phyloP scores from a whole-genome alignment of 2,797 vertebrate species.

The Thripadectes ignobilis region DNA sequence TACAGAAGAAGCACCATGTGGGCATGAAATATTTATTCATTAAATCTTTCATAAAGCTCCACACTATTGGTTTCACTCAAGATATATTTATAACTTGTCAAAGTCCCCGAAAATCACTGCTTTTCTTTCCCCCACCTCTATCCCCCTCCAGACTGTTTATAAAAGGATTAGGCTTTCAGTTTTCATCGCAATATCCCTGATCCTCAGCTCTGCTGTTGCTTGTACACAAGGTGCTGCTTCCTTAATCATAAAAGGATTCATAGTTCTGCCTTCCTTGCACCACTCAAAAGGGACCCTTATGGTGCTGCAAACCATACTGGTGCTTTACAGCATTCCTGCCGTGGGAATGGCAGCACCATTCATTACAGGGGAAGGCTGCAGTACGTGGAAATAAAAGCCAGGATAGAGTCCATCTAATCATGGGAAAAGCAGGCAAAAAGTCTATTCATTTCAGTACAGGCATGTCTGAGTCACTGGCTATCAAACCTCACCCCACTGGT shows the following conservation, averaged over 20 bases:
- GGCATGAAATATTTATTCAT: constrained; percentile 73
- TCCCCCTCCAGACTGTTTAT: not conserved
- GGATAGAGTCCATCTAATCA: not conserved
- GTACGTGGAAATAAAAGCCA: not conserved
- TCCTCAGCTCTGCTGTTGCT: not conserved
- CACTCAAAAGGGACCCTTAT: not conserved
- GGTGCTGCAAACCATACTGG: not conserved
- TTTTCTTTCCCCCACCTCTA: not conserved
- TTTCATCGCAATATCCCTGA: not conserved
- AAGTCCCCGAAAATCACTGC: not conserved
- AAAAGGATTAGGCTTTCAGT: constrained; percentile 38
- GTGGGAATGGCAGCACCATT: not conserved
- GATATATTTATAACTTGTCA: constrained; percentile 63
- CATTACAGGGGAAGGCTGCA: not conserved
- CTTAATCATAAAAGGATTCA: not conserved
- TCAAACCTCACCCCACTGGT: not conserved
- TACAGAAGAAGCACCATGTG: constrained; percentile 50
- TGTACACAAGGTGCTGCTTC: not conserved
- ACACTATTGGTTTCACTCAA: constrained; percentile 45
- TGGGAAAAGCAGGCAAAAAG: not conserved
- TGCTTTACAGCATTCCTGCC: not conserved
- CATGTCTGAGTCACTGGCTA: not conserved
- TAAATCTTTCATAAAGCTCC: constrained; percentile 67
- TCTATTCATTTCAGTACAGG: not conserved
- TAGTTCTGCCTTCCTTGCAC: not conserved